Evolutionary conservation across 2,888 invertebrate species (phyloP).

Genomic region (Melanotus villosus): DNA sequence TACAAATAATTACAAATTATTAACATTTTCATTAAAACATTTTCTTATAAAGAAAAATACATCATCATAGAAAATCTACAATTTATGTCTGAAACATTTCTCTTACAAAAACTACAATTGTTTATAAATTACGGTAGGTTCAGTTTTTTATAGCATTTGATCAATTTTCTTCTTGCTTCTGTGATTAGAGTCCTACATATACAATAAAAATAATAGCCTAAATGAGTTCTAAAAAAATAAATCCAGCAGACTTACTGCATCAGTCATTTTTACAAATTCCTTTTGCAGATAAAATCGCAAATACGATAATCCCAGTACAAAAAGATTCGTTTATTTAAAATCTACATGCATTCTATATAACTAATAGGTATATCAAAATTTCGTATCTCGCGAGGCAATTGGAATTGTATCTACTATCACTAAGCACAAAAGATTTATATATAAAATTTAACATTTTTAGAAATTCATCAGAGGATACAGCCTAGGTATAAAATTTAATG

Average conservation of each 20-base stretch:
- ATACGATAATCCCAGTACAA: too few relatives aligned
- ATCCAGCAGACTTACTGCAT: conserved; percentile 25
- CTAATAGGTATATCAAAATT: too few relatives aligned
- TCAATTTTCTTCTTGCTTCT: conserved; percentile 43
- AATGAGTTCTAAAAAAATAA: conserved; percentile 39
- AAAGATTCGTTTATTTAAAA: too few relatives aligned
- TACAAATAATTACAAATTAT: conserved; percentile 67
- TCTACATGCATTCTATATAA: too few relatives aligned
- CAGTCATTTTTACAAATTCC: conserved; percentile 3
- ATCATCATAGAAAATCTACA: conserved; percentile 65
- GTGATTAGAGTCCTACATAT: conserved; percentile 39
- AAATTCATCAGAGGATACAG: too few relatives aligned
- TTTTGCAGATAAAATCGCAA: conserved; percentile 9
- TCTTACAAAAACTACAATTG: conserved; percentile 42
- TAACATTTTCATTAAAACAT: conserved; percentile 64
- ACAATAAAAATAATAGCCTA: conserved; percentile 41
- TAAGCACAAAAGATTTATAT: too few relatives aligned
- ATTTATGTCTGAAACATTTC: conserved; percentile 53
- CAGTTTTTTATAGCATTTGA: conserved; percentile 48
- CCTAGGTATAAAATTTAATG: too few relatives aligned
- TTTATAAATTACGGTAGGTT: conserved; percentile 36
- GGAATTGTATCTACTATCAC: too few relatives aligned
- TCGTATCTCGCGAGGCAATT: too few relatives aligned
- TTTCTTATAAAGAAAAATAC: conserved; percentile 67
- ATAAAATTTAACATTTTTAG: too few relatives aligned